phyloP scores from a whole-genome alignment of 2,888 invertebrate genomes.

The Hemaris fuciformis region DNA sequence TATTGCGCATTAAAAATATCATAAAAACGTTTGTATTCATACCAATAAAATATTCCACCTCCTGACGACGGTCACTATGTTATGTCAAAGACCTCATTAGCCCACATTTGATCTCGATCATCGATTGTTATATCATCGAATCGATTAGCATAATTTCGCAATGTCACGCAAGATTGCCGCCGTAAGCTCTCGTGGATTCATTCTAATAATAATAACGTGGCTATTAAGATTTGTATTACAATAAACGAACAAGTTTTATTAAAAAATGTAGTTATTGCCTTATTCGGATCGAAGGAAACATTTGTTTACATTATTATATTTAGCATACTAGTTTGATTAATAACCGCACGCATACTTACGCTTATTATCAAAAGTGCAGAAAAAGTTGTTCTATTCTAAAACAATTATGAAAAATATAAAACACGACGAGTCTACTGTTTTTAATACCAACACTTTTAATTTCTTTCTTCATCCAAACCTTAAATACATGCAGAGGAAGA shows the following conservation, averaged over 20 bases:
- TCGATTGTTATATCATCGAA: conserved; percentile 40
- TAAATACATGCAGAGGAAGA: not conserved
- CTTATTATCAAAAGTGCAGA: no score
- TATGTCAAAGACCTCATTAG: conserved; percentile 32
- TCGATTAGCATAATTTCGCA: conserved; percentile 38
- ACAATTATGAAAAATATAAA: no score
- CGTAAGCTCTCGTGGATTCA: not conserved
- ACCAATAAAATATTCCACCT: not conserved
- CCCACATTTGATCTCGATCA: conserved; percentile 29
- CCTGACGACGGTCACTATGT: conserved; percentile 29
- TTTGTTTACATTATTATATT: no score
- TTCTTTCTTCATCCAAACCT: not conserved
- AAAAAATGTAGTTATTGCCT: not conserved
- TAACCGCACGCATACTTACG: no score
- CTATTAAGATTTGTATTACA: not conserved
- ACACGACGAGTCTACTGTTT: no score
- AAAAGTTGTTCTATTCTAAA: no score
- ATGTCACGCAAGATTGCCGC: conserved; percentile 21
- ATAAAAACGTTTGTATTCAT: not conserved
- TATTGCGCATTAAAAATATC: not conserved
- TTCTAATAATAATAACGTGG: not conserved
- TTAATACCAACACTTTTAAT: no score
- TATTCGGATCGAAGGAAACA: not conserved
- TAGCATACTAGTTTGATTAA: no score
- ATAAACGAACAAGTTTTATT: not conserved